Evolutionary conservation across 1,140 invertebrate genomes (phyloP).

Genomic region (Papilio dardanus): DNA sequence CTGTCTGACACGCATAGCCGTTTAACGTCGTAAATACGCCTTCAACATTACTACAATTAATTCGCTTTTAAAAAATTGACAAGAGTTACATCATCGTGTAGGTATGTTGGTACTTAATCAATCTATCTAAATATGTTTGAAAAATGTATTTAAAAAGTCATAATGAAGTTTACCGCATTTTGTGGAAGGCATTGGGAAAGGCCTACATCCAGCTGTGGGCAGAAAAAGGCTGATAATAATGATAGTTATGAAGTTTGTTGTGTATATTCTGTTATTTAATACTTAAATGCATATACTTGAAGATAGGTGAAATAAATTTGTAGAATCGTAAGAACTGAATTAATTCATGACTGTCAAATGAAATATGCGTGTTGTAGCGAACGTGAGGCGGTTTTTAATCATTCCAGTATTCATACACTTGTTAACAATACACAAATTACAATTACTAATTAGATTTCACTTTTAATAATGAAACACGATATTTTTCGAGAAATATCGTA

Average conservation of each 20-base stretch:
- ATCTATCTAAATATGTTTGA: too few relatives aligned
- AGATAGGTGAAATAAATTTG: neutral
- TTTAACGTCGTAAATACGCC: neutral
- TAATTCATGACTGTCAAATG: neutral
- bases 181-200: too few relatives aligned
- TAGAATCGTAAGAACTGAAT: neutral
- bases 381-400: constrained; percentile 5
- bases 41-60: neutral
- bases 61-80: neutral
- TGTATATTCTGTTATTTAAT: too few relatives aligned
- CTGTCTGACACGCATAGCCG: constrained; percentile 17
- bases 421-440: neutral
- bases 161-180: too few relatives aligned
- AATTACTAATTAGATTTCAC: constrained; percentile 17
- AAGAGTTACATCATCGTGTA: neutral
- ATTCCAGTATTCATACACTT: neutral
- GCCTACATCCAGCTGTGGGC: too few relatives aligned
- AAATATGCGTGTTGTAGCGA: neutral
- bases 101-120: too few relatives aligned
- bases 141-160: too few relatives aligned
- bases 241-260: too few relatives aligned
- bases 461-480: neutral
- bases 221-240: too few relatives aligned
- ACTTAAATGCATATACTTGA: too few relatives aligned
- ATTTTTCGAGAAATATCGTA: neutral